Conservation (phyloP, 2,797 vertebrate genomes). For the Threskiornis aethiopicus region DNA sequence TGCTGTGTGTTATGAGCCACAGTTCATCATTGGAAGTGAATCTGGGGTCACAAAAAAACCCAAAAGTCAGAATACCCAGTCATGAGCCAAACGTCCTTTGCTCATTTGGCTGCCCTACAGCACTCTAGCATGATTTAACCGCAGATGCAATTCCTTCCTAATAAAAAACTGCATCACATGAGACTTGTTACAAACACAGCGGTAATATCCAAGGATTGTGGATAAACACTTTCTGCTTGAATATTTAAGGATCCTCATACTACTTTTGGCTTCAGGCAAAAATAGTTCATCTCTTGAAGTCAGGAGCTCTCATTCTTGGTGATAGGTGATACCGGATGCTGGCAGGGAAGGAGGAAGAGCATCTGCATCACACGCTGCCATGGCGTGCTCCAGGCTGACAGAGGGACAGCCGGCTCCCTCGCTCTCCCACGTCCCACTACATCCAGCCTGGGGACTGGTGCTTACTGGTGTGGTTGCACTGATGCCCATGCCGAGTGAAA, state of each 20-base stretch:
- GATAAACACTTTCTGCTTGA: not conserved
- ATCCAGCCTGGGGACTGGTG: not conserved
- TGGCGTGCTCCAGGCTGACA: rapidly evolving
- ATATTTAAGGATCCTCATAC: not conserved
- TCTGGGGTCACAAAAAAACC: not conserved
- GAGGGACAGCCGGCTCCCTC: not conserved
- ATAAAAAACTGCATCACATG: not conserved
- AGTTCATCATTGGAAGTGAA: not conserved
- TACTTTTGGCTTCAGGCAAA: not conserved
- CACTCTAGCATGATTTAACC: not conserved
- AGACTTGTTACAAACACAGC: rapidly evolving
- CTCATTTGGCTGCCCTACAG: not conserved
- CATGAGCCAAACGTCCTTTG: not conserved
- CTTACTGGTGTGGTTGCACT: not conserved
- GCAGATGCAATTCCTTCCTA: not conserved
- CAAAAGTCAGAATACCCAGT: not conserved
- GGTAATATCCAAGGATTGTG: not conserved
- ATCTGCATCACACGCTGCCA: not conserved
- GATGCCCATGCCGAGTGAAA: rapidly evolving
- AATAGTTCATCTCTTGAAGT: not conserved
- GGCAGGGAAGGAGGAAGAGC: not conserved
- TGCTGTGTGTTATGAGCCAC: not conserved
- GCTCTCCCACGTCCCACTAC: rapidly evolving
- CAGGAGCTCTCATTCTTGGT: not conserved
- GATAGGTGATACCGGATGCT: not conserved